Evolutionary conservation across 2,888 invertebrate genomes (phyloP), one percentile per base, ranked within the genome.

Genomic region (Eudemis profundana): DNA sequence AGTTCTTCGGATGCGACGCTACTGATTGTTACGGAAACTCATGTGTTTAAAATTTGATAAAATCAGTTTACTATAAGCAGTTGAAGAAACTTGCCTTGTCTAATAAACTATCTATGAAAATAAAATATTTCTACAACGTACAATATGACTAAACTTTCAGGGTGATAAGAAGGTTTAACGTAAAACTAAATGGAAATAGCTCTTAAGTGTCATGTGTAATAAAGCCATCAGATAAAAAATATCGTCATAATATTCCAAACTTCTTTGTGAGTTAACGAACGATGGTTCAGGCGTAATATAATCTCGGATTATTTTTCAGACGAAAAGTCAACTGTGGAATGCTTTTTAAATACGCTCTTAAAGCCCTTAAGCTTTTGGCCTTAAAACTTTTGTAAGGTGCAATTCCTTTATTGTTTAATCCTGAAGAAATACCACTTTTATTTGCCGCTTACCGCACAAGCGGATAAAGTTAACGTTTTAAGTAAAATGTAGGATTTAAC

Each of bases 341-440:
- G 63, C 56, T 63, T 63, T 62, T 63, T 63, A 63, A 62, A 56
- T 63, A 63, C 49, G 19, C 61, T 38, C 38, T 46, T 36, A 62
- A 62, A 57, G 40, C 57, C 21, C 50, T 57, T 50, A 59, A 64
- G 50, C 50, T 59, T 57, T 38, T 12, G 27, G 50, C 57, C 40
- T 63, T 57, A 40, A 57, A 64, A 64, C 57, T 57, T 64, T 64
- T 64, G 64, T 61, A 53, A 63, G 57, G 63, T 64, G 50, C 17
- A 40, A 57, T 64, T 64, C 63, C 50, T 59, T 57, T 63, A 29
- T 14, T 50, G 57, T 33, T 64, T 64, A 64, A 64, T 64, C 49
- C 44, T 15, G 56, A 44, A 21, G 47, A 47, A 59, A 64, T 44
- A n/a, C 62, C 56, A 49, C 57, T 27, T 63, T 64, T 64, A 46